Evolutionary conservation across 2,113 vertebrate species (phyloP), one percentile per base, ranked within the genome.

Genomic region (Melanotaenia duboulayi): DNA sequence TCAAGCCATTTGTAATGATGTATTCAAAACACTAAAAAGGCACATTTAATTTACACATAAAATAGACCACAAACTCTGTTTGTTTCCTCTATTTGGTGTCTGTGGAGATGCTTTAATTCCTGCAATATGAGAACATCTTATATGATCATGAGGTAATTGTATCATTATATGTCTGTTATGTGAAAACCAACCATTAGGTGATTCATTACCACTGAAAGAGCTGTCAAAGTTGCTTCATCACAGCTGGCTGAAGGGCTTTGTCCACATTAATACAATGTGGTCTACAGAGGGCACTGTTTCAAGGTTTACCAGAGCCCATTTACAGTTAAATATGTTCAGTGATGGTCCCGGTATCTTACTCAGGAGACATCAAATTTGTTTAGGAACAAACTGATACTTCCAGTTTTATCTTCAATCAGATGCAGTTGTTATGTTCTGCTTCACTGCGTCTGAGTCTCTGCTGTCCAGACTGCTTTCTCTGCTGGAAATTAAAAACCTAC

Each of bases 211-310:
- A 35, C 12, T 40, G 12, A 16, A 25, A 48, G 19, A 55, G 11
- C 28, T 54, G 68, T 39, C 0, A 57, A n/a, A n/a, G 11, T 42
- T 65, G 48, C 11, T 22, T 59, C 11, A 52, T 11, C 10, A 12
- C 19, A 17, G 25, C 17, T 24, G 37, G 23, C 63, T 64, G 42
- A 39, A 1, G 16, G 24, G 1, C 14, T 2, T 23, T 46, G 11
- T 25, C 61, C 32, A 50, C 48, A 28, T 49, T 76, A 64, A 0
- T 57, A 46, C 22, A 39, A 6, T 35, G 35, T 49, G 57, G 61
- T 76, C 88, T 69, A 78, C 49, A 83, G 92, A 87, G 91, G 89
- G 86, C 90, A 81, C 76, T 87, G 82, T 90, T 89, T 90, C 65
- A 71, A 76, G 35, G 61, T 58, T 59, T 24, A 68, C 17, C 50